Base-by-base conservation (phyloP, 2,113 vertebrate genomes). In the Pyrgilauda ruficollis region DNA sequence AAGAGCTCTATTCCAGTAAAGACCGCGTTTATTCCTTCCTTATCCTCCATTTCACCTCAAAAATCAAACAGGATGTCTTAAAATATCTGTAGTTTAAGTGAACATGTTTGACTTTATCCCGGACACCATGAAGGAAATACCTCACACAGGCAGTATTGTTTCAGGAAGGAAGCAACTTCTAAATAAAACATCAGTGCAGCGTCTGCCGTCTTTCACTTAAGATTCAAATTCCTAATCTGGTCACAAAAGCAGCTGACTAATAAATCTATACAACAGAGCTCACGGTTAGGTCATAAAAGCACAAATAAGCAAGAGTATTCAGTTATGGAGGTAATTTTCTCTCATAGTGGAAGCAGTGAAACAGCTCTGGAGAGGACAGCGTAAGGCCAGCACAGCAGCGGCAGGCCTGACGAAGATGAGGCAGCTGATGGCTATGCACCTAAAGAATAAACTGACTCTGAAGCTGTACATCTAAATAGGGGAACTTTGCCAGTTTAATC, bases 41-140 rank as follows among this genome's bases (percentile, higher is more conserved):
- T 61, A 52, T 37, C 37, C 66, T 53, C 74, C 24, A 49, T 49
- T 90, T 85, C 53, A 80, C 41, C 46, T 90, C 44, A 90, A 93
- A 89, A 90, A 89, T 61, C 39, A 91, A 95, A 87, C 82, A 88
- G 79, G 69, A 88, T 80, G 41, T 88, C 85, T 88, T 85, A 88
- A 95, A 91, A 76, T 93, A 93, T 37, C 75, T 39, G 31, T 27
- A 87, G 70, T 43, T 87, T 73, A 73, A 72, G 53, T 62, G 62
- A 94, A 85, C 31, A 47, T 55, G 33, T 56, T 79, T 82, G 66
- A 89, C 52, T 87, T 91, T 28, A 94, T 63, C 53, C 56, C 62
- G 50, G 26, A 92, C 43, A 85, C 66, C 22, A 22, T 8, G 58
- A 83, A 87, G 58, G 74, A 90, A 91, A 85, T 53, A 90, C 37